A percentile compares a stretch with the other conserved stretches of the same genome.
Evolutionary conservation across 2,113 vertebrate species (phyloP).

Genomic region (Agelaius tricolor): DNA sequence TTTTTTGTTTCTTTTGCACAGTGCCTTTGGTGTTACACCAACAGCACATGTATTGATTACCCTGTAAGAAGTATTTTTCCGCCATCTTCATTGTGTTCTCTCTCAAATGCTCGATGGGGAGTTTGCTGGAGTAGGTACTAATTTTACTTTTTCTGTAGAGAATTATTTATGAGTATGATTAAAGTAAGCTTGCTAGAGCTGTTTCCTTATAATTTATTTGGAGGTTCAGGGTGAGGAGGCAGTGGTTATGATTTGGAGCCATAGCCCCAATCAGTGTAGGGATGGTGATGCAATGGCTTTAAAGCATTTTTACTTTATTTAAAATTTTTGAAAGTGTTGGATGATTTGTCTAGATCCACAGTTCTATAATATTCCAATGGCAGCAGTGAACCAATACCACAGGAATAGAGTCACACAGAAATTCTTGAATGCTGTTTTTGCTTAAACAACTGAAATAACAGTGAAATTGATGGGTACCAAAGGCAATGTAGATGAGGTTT

Average conservation of each 20-base stretch:
- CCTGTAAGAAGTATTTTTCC: constrained; percentile 84
- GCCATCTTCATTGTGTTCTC: constrained; percentile 73
- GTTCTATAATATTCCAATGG: neutral
- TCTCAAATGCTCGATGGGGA: constrained; percentile 85
- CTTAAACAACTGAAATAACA: neutral
- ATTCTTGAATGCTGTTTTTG: neutral
- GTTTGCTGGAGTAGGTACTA: constrained; percentile 86
- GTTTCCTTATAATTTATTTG: neutral
- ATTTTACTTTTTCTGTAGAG: neutral
- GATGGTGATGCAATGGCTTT: neutral
- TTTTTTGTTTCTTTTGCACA: constrained; percentile 37
- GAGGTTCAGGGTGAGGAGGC: fast-evolving
- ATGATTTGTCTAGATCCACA: neutral
- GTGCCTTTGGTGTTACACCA: constrained; percentile 87
- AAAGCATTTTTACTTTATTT: neutral
- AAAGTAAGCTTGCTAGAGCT: neutral
- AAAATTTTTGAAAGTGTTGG: neutral
- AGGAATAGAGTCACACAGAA: neutral
- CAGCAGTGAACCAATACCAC: neutral
- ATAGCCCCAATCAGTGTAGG: neutral
- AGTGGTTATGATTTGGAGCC: neutral
- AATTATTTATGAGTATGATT: neutral
- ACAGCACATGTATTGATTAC: constrained; percentile 82
- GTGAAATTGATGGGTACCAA: neutral
- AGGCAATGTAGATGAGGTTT: neutral